These are phyloP conservation scores for Rostratula benghalensis DNA, from an alignment of 2,113 vertebrate genomes.

Conservation along the genomic window DNA sequence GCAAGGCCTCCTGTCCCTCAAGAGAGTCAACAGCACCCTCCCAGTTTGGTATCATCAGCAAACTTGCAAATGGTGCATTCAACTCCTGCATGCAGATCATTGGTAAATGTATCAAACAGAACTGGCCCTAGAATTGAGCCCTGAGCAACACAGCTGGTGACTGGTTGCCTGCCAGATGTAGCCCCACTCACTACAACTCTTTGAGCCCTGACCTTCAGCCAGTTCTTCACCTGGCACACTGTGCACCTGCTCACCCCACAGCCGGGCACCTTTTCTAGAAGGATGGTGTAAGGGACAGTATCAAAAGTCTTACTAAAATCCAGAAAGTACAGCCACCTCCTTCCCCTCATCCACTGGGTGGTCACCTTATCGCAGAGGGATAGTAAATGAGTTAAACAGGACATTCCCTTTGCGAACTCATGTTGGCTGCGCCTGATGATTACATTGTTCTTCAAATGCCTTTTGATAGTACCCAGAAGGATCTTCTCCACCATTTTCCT, in stretches of 20 bases:
- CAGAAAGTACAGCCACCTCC: not conserved
- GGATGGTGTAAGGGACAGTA: not conserved
- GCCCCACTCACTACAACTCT: not conserved
- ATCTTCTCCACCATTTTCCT: not conserved
- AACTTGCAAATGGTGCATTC: not conserved
- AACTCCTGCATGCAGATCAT: not conserved
- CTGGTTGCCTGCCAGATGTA: not conserved
- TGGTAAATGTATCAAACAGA: not conserved
- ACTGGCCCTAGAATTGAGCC: not conserved
- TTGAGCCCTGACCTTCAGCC: not conserved
- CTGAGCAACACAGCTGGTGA: not conserved
- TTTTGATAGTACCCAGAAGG: not conserved
- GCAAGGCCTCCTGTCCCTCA: not conserved
- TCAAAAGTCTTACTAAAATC: not conserved
- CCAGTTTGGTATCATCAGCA: not conserved
- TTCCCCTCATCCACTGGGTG: not conserved
- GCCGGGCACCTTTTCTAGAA: not conserved
- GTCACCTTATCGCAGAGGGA: not conserved
- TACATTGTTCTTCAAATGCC: not conserved
- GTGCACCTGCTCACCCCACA: not conserved
- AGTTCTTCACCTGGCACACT: not conserved
- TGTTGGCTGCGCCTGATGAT: not conserved
- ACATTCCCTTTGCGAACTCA: not conserved
- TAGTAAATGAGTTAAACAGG: not conserved
- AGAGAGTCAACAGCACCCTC: not conserved